Percentiles rank a stretch among this genome's conserved stretches.
phyloP scores from a whole-genome alignment of 2,888 invertebrate genomes.

The Ernsta delagoae region DNA sequence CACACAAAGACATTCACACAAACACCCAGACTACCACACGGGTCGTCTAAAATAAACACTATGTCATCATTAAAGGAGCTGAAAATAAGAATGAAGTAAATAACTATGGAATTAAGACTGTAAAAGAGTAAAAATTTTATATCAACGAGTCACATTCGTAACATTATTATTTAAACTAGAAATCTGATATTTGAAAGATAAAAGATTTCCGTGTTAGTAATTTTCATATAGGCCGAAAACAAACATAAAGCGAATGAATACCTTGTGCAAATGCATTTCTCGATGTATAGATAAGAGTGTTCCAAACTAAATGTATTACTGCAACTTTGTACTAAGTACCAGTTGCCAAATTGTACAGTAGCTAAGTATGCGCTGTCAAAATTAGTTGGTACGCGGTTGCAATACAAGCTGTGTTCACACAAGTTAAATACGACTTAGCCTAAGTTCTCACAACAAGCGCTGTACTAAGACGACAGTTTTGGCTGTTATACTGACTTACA shows the following conservation, averaged over 20 bases:
- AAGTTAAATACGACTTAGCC: constrained; percentile 81
- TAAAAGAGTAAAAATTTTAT: no score
- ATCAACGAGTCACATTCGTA: no score
- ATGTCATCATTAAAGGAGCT: no score
- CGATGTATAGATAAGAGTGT: constrained; percentile 13
- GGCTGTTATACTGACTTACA: constrained; percentile 53
- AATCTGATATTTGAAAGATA: no score
- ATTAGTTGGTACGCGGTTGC: constrained; percentile 77
- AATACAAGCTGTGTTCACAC: constrained; percentile 74
- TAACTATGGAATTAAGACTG: no score
- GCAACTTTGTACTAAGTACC: constrained; percentile 38
- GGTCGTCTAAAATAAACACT: no score
- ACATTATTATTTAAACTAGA: no score
- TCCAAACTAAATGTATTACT: constrained; percentile 29
- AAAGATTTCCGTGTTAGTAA: not conserved
- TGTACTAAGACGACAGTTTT: constrained; percentile 48
- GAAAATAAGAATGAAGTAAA: no score
- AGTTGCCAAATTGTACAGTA: constrained; percentile 53
- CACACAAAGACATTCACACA: no score
- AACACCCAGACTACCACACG: no score
- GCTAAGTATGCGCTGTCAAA: constrained; percentile 70
- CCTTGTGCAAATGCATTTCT: constrained; percentile 7
- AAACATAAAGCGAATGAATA: not conserved
- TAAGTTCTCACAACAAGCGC: constrained; percentile 45
- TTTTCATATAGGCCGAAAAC: not conserved